These are phyloP conservation scores for Dryas iulia DNA, from an alignment of 1,140 invertebrate genomes.

Conservation along the genomic window DNA sequence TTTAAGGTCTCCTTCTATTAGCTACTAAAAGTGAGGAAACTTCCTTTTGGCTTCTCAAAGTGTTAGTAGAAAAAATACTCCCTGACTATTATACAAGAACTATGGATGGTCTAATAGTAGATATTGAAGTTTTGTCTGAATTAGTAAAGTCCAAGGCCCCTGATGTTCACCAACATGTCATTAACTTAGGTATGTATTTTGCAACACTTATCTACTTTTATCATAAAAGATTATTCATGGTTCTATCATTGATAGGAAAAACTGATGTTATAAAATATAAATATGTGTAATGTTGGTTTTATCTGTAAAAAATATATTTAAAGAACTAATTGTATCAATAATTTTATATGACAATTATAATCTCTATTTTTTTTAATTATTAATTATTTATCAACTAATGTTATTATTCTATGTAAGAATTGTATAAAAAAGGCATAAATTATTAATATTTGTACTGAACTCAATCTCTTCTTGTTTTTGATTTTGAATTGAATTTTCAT, in stretches of 20 bases:
- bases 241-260: neutral
- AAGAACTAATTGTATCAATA: neutral
- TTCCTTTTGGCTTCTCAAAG: constrained; percentile 94
- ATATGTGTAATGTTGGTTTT: neutral
- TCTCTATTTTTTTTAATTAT: no score
- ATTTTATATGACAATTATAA: neutral
- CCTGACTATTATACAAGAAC: constrained; percentile 94
- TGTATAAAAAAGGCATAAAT: no score
- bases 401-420: no score
- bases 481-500: no score
- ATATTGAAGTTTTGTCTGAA: constrained; percentile 93
- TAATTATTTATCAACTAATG: no score
- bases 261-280: neutral
- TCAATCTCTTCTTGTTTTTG: no score
- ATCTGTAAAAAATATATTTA: neutral
- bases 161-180: constrained; percentile 89
- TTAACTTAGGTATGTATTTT: constrained; percentile 81
- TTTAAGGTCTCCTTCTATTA: constrained; percentile 87
- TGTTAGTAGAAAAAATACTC: constrained; percentile 91
- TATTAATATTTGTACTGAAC: no score
- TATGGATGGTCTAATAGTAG: constrained; percentile 92
- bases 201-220: constrained; percentile 2
- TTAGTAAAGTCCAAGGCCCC: constrained; percentile 90
- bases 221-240: constrained; percentile 18
- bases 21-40: constrained; percentile 94